Conservation (phyloP, 2,888 invertebrate genomes). For the Lochmaea crataegi region DNA sequence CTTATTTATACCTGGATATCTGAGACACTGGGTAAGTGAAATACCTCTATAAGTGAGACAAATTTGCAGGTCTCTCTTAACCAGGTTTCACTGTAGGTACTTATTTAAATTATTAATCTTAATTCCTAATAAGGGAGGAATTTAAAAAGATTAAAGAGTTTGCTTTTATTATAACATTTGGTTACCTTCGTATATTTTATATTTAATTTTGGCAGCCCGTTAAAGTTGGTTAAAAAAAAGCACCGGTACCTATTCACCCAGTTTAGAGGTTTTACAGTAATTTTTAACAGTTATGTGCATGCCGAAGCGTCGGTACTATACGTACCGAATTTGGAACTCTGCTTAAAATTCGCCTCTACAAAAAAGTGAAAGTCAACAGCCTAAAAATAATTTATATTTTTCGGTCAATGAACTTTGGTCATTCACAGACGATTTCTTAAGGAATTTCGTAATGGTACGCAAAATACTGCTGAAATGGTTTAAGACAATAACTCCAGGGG, state of each 20-base stretch:
- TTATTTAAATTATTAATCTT: too few relatives aligned
- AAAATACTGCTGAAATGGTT: slow-evolving; percentile 47
- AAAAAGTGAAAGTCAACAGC: slow-evolving; percentile 64
- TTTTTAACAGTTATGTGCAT: slow-evolving; percentile 11
- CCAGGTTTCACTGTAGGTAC: too few relatives aligned
- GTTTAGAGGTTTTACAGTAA: slow-evolving; percentile 7
- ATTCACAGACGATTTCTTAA: slow-evolving; percentile 58
- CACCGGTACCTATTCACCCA: slow-evolving; percentile 9
- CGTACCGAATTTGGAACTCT: slow-evolving; percentile 31
- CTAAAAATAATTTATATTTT: slow-evolving; percentile 59
- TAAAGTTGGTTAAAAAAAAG: neutral
- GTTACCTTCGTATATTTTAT: too few relatives aligned
- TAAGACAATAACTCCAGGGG: slow-evolving; percentile 47
- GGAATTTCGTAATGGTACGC: slow-evolving; percentile 57
- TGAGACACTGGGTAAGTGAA: too few relatives aligned
- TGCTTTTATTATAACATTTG: too few relatives aligned
- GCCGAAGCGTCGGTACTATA: slow-evolving; percentile 15
- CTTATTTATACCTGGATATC: too few relatives aligned
- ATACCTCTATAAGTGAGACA: too few relatives aligned
- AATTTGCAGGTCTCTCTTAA: too few relatives aligned
- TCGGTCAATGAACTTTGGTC: slow-evolving; percentile 59
- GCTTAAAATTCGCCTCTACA: slow-evolving; percentile 60
- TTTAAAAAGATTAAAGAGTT: too few relatives aligned
- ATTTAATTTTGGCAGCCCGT: neutral
- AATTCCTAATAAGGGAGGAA: too few relatives aligned